Conservation (phyloP, 1,140 invertebrate species). For the Patella vulgata region DNA sequence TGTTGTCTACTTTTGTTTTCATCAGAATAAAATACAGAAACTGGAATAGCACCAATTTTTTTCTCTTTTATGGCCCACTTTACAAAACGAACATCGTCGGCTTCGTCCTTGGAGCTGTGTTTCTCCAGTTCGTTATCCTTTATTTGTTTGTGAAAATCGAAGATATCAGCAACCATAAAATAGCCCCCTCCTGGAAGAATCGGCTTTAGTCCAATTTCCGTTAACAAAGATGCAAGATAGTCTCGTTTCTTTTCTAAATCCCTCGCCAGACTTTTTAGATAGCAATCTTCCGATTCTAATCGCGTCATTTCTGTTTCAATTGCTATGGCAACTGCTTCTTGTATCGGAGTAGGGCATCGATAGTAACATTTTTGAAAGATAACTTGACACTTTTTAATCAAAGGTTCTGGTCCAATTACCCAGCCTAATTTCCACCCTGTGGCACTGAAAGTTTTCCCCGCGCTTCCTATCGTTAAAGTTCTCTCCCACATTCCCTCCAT, state of each 20-base stretch:
- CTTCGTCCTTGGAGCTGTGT: conserved; percentile 46
- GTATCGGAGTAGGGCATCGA: conserved; percentile 81
- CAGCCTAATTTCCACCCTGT: conserved; percentile 89
- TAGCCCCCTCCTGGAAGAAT: conserved; percentile 95
- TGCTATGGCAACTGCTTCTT: conserved; percentile 90
- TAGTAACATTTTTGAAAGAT: conserved; percentile 95
- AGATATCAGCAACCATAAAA: conserved; percentile 94
- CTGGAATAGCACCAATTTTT: conserved; percentile 90
- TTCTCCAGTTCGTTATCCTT: conserved; percentile 4
- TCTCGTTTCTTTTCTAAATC: conserved; percentile 87
- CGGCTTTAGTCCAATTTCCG: conserved; percentile 85
- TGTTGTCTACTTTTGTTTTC: conserved; percentile 86
- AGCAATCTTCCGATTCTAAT: conserved; percentile 78
- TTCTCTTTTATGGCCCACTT: conserved; percentile 95
- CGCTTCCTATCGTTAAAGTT: conserved; percentile 95
- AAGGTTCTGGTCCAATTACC: conserved; percentile 76
- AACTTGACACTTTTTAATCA: conserved; percentile 74
- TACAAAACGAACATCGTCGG: conserved; percentile 88
- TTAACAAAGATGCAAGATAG: conserved; percentile 78
- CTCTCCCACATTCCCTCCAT: conserved; percentile 96
- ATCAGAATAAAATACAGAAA: conserved; percentile 89
- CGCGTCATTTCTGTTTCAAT: conserved; percentile 86
- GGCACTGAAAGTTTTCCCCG: conserved; percentile 96
- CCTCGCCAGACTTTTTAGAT: conserved; percentile 79
- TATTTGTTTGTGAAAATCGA: conserved; percentile 21